Evolutionary conservation across 2,888 invertebrate species (phyloP).

Genomic region (Dusona sp.): DNA sequence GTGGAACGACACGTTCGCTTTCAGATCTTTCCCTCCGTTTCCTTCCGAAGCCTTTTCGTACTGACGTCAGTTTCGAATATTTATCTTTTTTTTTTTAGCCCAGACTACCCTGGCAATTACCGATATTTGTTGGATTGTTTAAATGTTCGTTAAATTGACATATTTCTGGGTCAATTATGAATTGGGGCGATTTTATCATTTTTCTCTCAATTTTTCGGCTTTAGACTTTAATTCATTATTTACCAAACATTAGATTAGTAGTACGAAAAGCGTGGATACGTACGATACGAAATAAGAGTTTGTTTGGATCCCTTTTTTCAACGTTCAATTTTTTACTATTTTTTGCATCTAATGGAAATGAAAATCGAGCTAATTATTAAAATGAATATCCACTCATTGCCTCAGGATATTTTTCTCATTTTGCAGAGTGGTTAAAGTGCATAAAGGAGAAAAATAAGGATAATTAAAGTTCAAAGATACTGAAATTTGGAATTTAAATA

Average conservation of each 20-base stretch:
- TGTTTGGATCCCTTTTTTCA: background rate
- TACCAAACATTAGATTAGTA: no score
- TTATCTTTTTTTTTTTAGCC: background rate
- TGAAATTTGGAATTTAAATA: constrained; percentile 6
- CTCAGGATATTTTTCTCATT: background rate
- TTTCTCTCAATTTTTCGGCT: background rate
- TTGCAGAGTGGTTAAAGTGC: background rate
- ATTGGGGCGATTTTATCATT: background rate
- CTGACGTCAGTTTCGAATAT: background rate
- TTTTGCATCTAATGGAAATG: background rate
- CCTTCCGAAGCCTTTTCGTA: background rate
- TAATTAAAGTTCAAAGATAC: background rate
- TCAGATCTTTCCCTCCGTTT: constrained; percentile 13
- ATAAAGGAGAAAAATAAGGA: background rate
- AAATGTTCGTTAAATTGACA: background rate
- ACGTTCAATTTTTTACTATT: background rate
- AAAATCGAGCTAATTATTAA: background rate
- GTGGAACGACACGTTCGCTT: constrained; percentile 25
- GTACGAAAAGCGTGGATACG: background rate
- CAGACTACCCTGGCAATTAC: no score
- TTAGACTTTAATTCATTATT: background rate
- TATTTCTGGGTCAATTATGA: background rate
- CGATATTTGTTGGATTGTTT: background rate
- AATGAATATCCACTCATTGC: background rate
- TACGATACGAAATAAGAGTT: background rate